Base-by-base conservation (phyloP, 2,888 invertebrate species). In the Branchipolynoe longqiensis region DNA sequence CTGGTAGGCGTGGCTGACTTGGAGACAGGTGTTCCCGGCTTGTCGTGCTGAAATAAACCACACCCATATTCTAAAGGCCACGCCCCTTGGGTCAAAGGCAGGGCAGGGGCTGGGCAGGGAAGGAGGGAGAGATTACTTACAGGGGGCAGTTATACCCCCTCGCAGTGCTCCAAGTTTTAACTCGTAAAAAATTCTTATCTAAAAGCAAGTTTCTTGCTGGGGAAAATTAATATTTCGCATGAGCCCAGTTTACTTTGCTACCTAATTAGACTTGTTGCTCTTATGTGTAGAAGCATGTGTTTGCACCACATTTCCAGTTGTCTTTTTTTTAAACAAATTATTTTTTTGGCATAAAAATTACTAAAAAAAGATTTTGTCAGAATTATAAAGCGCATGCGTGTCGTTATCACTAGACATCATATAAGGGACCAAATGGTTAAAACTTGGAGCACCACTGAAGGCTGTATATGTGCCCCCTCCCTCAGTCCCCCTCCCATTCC, bases 1-100 rank as follows among this genome's bases (percentile, higher is more conserved):
- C 94, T 94, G 28, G 97, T 97, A 2, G 97, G 97, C 58, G 97
- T 97, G 87, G 97, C 96, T 6, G 97, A 96, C 94, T 98, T 98
- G 22, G 97, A 97, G 90, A 97, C 97, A 4, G 98, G 98, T 40
- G 98, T 98, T 88, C 96, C 96, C 14, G 98, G 97, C 94, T 89
- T 89, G 18, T 89, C 89, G 41, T 64, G 78, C 87, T 89, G 86
- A 22, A 85, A 83, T 14, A 82, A 59, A 83, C 62, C 78, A 78
- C 78, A 78, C 78, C 78, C 78, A 78, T 48, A 78, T 18, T n/a
- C 78, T 78, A 12, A 58, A n/a, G n/a, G n/a, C n/a, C n/a, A n/a
- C n/a, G n/a, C 14, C 12, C 54, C 12, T 12, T 54, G 54, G 54
- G 54, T 12, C 14, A 18, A 54, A 54, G 54, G 18, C 54, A 14